Base-by-base conservation (phyloP, 2,113 vertebrate species). In the Pteruthius melanotis region DNA sequence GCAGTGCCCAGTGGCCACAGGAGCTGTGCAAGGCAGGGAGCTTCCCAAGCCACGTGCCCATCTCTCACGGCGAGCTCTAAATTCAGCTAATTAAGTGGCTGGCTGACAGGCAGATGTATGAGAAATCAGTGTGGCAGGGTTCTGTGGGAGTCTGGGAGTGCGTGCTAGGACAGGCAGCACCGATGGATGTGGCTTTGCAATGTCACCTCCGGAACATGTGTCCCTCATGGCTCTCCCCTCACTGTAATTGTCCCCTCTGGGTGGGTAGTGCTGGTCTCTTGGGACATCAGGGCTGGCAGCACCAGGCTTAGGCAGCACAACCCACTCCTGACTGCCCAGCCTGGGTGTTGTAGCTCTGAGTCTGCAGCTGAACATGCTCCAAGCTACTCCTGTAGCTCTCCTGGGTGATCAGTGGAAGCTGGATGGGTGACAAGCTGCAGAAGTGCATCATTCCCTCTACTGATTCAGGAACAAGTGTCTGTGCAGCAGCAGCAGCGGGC, bases 161-260 rank as follows among this genome's bases (percentile, higher is more conserved):
- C 0, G 0, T 35, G 40, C 52, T 39, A 27, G 69, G 82, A 90
- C 5, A 9, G 82, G 47, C 53, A 75, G 50, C 69, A 17, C 35
- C 5, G 2, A 39, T 19, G 64, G 68, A 39, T 13, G n/a, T 40
- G 93, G 13, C 49, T 90, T 82, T 84, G 86, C 96, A 96, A 78
- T 95, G 75, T 86, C 97, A 92, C 54, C 86, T 92, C 75, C 93
- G 90, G 93, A 94, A 93, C 33, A 52, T 2, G 47, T 69, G 40
- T 90, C 72, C 69, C 76, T 91, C 15, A 1, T 45, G 53, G 71
- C 72, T 66, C 3, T 90, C 57, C 71, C 44, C 54, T 87, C 49
- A 6, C 33, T 30, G 11, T 44, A 20, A 31, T 19, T 13, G 2
- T 45, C 70, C 27, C n/a, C 20, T 77, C n/a, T 22, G 47, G 5